Conservation (phyloP, 2,888 invertebrate genomes). For the Spisula subtruncata region DNA sequence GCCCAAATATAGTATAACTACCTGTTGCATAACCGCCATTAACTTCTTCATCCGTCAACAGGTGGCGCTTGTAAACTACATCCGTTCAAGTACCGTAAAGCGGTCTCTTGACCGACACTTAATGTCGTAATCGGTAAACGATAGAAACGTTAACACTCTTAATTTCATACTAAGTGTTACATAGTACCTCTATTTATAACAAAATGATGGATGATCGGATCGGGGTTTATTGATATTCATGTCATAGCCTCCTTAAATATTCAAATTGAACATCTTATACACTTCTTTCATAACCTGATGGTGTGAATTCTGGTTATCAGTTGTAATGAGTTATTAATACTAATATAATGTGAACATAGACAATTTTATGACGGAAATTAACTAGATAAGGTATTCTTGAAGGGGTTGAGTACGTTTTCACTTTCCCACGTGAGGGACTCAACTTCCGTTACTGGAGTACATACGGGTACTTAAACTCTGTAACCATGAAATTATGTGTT, state of each 20-base stretch:
- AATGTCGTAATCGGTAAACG: conserved; percentile 56
- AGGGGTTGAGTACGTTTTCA: conserved; percentile 20
- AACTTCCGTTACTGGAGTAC: neutral
- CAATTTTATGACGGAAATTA: conserved; percentile 53
- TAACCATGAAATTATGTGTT: neutral
- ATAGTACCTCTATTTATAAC: conserved; percentile 56
- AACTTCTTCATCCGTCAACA: neutral
- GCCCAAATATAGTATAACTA: conserved; percentile 26
- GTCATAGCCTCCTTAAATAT: neutral
- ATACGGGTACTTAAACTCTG: neutral
- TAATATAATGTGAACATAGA: conserved; percentile 35
- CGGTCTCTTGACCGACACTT: conserved; percentile 38
- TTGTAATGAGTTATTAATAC: conserved; percentile 43
- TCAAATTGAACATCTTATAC: neutral
- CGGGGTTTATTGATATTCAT: conserved; percentile 9
- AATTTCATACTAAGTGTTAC: conserved; percentile 44
- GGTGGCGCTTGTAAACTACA: conserved; percentile 43
- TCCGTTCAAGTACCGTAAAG: conserved; percentile 5
- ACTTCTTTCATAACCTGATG: neutral
- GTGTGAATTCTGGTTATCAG: neutral
- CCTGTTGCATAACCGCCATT: conserved; percentile 29
- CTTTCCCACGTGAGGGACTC: neutral
- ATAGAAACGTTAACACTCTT: conserved; percentile 32
- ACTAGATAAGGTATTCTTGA: conserved; percentile 21
- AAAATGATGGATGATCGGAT: conserved; percentile 54